Base-by-base conservation (phyloP, 2,888 invertebrate genomes). In the Rotaria macrura region DNA sequence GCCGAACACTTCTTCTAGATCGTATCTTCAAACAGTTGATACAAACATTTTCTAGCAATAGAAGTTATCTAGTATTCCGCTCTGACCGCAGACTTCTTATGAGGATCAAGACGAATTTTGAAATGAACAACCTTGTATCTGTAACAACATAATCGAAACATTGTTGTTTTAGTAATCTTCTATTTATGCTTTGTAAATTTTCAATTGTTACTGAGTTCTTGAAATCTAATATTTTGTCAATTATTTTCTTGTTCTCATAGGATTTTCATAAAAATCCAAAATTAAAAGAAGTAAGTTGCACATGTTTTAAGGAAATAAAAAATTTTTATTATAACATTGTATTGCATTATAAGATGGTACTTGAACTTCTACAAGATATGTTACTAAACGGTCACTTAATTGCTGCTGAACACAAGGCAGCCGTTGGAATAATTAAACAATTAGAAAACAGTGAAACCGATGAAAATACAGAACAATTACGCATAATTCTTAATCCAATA, bases 341-440 rank as follows among this genome's bases (percentile, higher is more conserved):
- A 65, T 65, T 34, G 6, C 12, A 65, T n/a, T n/a, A n/a, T n/a
- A n/a, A n/a, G 65, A 79, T 79, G 79, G 79, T 79, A 12, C 40
- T 79, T 25, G 79, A 79, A 79, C 43, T 79, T n/a, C 20, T 79
- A 12, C 79, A 79, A 79, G 79, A 79, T 79, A 79, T 79, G 79
- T 43, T 79, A 79, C 2, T 79, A 43, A 79, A 79, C n/a, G 79
- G 79, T 79, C 79, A 43, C 43, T 79, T 79, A n/a, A 72, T 93
- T 94, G 84, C 94, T 94, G 85, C 94, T 52, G 84, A 84, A 84
- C 54, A 84, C 17, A 49, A 54, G 52, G 54, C 84, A 38, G 49
- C 84, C n/a, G 84, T 84, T 52, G 20, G 29, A 84, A 49, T 84
- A 17, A 29, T 84, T 10, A 54, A 84, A 84, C 84, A 84, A 34